These are phyloP conservation scores for Charina bottae DNA, from an alignment of 2,113 vertebrate species.

Conservation along the genomic window DNA sequence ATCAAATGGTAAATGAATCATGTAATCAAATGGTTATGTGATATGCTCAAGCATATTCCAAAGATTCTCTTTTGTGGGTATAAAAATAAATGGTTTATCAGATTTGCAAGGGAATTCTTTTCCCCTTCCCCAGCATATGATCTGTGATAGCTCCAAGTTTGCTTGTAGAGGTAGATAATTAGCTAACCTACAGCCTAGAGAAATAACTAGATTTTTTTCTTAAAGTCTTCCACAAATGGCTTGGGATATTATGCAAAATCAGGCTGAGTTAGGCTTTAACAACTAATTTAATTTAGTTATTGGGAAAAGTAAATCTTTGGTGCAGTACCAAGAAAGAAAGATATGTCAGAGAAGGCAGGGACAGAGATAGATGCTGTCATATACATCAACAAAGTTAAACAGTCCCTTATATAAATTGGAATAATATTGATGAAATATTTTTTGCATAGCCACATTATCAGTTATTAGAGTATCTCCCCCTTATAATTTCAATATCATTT, in stretches of 20 bases:
- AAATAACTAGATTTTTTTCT: constrained; percentile 71
- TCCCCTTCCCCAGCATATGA: constrained; percentile 67
- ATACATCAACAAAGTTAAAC: constrained; percentile 44
- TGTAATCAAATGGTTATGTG: constrained; percentile 65
- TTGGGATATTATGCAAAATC: constrained; percentile 77
- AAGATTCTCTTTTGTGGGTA: constrained; percentile 60
- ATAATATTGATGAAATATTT: constrained; percentile 19
- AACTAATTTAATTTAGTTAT: constrained; percentile 78
- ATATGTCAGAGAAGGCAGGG: constrained; percentile 30
- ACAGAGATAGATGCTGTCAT: constrained; percentile 32
- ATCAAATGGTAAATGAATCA: too few relatives aligned
- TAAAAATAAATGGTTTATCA: constrained; percentile 65
- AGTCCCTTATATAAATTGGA: too few relatives aligned
- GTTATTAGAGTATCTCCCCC: too few relatives aligned
- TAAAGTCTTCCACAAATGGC: constrained; percentile 71
- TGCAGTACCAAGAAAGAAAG: constrained; percentile 58
- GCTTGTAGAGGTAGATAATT: constrained; percentile 75
- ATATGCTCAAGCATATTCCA: constrained; percentile 65
- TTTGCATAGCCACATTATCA: too few relatives aligned
- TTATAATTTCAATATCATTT: too few relatives aligned
- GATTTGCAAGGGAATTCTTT: constrained; percentile 63
- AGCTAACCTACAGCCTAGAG: constrained; percentile 74
- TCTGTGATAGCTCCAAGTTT: constrained; percentile 70
- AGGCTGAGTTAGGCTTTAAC: constrained; percentile 75
- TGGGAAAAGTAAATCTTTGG: constrained; percentile 69